Base-by-base conservation (phyloP, 1,140 invertebrate genomes). In the Phymastichus coffea region DNA sequence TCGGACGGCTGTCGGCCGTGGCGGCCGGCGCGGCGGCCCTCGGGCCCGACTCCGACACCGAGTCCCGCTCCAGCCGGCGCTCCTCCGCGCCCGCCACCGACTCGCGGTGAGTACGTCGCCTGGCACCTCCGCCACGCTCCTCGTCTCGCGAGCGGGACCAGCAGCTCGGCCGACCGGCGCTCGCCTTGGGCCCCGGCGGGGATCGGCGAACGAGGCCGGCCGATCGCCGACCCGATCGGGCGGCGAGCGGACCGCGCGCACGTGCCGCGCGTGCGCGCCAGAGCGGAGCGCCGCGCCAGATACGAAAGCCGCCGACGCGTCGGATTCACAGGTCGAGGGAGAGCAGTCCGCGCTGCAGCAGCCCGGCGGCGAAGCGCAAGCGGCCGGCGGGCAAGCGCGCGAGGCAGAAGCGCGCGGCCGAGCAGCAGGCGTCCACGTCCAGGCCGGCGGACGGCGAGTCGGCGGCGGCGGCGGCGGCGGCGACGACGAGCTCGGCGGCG, bases 301-400 rank as follows among this genome's bases (percentile, higher is more conserved):
- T n/a, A n/a, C n/a, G n/a, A n/a, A n/a, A n/a, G n/a, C n/a, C n/a
- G n/a, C n/a, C n/a, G n/a, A n/a, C n/a, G n/a, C n/a, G n/a, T n/a
- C n/a, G n/a, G n/a, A n/a, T n/a, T n/a, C n/a, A n/a, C n/a, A n/a
- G 74, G 33, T 79, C 77, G 46, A 69, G 76, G 56, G 75, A 71
- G 28, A 77, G 72, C 58, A 77, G 75, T 69, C 75, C 74, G n/a
- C 71, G 70, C 26, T 63, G 63, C 41, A 68, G 63, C 23, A 68
- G 73, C 12, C 66, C 76, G 4, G 71, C 73, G 12, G n/a, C 69
- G 75, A 2, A 47, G 52, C 70, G 69, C 48, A 73, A 72, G 33
- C 79, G 76, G 53, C 77, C 75, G 7, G 77, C 75, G 48, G 72
- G 78, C 22, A 69, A 73, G n/a, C 71, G 76, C 3, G 74, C 70